These are phyloP conservation scores for Scomber japonicus DNA, from an alignment of 2,113 vertebrate genomes.

Conservation along the genomic window DNA sequence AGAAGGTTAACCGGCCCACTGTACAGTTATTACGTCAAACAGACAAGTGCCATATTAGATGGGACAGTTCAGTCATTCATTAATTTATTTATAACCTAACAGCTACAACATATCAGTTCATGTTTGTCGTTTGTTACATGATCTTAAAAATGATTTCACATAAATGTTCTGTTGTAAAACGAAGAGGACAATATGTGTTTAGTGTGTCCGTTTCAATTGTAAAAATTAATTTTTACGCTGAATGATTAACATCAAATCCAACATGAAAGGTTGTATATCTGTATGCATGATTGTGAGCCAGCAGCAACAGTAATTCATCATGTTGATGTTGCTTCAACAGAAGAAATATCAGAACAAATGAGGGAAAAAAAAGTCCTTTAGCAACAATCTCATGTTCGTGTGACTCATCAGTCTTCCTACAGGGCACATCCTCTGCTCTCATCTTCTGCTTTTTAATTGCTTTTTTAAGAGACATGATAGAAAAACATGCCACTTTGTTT, in stretches of 20 bases:
- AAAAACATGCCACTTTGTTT: constrained; percentile 31
- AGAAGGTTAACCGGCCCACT: no score
- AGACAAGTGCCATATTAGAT: no score
- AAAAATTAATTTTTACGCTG: no score
- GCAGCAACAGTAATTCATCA: constrained; percentile 8
- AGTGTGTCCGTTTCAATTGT: not conserved
- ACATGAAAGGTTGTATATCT: not conserved
- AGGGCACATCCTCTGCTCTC: constrained; percentile 14
- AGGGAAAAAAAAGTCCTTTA: not conserved
- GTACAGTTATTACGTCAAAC: no score
- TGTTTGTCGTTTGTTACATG: no score
- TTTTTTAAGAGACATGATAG: constrained; percentile 32
- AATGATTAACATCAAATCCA: no score
- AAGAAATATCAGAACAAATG: not conserved
- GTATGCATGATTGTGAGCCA: not conserved
- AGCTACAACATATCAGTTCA: no score
- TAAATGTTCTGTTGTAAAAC: no score
- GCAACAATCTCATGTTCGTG: not conserved
- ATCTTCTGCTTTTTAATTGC: constrained; percentile 39
- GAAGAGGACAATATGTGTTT: no score
- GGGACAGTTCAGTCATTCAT: no score
- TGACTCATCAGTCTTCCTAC: constrained; percentile 15
- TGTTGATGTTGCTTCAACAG: not conserved
- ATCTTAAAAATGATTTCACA: no score
- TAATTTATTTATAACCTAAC: no score